A percentile compares a stretch with the other conserved stretches of the same genome.
phyloP scores from a whole-genome alignment of 2,888 invertebrate genomes.

The Diogma glabrata region DNA sequence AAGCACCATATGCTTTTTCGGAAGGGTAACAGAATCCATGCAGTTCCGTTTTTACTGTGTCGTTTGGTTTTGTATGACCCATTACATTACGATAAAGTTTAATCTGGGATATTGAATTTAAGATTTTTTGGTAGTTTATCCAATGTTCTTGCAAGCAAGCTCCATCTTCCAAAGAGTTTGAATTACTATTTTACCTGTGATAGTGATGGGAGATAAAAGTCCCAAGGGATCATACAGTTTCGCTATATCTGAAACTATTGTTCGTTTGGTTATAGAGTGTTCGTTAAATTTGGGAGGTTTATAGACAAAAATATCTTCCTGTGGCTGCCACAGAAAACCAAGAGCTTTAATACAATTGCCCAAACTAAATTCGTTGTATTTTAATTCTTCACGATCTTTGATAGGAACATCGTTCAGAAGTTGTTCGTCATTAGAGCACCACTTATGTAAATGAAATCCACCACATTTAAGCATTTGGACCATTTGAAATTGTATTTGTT shows the following conservation, averaged over 20 bases:
- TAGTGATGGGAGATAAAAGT: neutral
- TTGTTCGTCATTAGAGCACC: neutral
- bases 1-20: too few relatives aligned
- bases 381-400: neutral
- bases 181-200: neutral
- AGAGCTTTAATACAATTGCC: neutral
- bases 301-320: neutral
- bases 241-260: too few relatives aligned
- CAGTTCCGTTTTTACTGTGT: too few relatives aligned
- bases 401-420: neutral
- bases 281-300: neutral
- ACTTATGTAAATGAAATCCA: neutral
- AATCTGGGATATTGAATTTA: too few relatives aligned
- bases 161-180: too few relatives aligned
- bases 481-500: neutral
- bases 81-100: too few relatives aligned
- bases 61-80: too few relatives aligned
- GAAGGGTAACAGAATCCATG: too few relatives aligned
- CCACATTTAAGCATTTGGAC: neutral
- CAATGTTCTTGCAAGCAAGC: too few relatives aligned
- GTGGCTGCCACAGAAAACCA: neutral
- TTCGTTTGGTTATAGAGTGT: neutral
- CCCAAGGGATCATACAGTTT: neutral
- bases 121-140: too few relatives aligned
- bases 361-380: neutral